phyloP scores from a whole-genome alignment of 2,888 invertebrate species.

The Heterodera filipjevi region DNA sequence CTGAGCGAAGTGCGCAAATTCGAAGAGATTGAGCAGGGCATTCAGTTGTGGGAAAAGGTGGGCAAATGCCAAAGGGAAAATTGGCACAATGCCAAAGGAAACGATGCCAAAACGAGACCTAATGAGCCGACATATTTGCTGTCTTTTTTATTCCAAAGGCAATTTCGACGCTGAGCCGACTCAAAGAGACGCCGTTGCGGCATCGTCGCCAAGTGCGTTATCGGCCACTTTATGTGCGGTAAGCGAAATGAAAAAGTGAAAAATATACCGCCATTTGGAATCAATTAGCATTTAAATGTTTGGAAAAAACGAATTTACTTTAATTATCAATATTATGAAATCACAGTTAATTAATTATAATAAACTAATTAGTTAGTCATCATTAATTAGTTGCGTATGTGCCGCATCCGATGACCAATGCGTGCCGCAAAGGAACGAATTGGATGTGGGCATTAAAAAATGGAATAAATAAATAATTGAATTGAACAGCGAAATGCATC shows the following conservation, averaged over 20 bases:
- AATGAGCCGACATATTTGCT: slow-evolving; percentile 41
- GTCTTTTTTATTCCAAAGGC: slow-evolving; percentile 57
- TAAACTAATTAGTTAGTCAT: neutral
- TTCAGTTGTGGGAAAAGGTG: slow-evolving; percentile 5
- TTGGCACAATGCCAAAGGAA: neutral
- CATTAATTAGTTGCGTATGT: slow-evolving; percentile 30
- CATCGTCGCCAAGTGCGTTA: slow-evolving; percentile 53
- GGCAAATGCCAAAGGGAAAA: slow-evolving; percentile 33
- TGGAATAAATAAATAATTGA: neutral
- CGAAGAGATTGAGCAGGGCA: slow-evolving; percentile 59
- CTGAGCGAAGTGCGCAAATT: slow-evolving; percentile 57
- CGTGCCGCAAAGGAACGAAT: slow-evolving; percentile 62
- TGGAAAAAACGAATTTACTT: too few species aligned
- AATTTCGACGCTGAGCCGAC: slow-evolving; percentile 53
- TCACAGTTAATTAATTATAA: too few species aligned
- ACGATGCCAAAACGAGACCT: neutral
- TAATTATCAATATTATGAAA: too few species aligned
- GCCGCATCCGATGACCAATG: slow-evolving; percentile 59
- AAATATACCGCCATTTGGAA: too few species aligned
- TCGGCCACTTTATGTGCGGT: slow-evolving; percentile 59
- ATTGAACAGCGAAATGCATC: slow-evolving; percentile 52
- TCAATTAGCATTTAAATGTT: too few species aligned
- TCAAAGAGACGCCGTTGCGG: slow-evolving; percentile 22
- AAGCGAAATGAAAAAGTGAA: neutral
- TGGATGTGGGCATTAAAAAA: slow-evolving; percentile 45